These are phyloP conservation scores for Adelosebastes latens DNA, from an alignment of 2,797 vertebrate genomes.

Conservation along the genomic window DNA sequence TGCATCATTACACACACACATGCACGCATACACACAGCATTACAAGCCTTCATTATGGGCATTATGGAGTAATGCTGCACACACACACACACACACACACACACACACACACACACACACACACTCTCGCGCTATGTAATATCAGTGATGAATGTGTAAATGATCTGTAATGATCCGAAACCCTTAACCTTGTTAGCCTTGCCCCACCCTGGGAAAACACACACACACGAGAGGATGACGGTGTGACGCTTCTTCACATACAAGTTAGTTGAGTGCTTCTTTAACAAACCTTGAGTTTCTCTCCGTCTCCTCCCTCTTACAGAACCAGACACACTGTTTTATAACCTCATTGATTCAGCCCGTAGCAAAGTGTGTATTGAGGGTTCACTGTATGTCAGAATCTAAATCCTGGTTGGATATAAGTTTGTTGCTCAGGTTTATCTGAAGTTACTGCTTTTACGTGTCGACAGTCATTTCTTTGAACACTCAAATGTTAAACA, in stretches of 20 bases:
- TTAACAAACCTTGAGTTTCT: not conserved
- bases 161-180: constrained; percentile 79
- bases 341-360: too few relatives aligned
- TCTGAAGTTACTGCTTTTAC: not conserved
- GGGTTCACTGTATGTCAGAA: not conserved
- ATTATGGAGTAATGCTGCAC: constrained; percentile 15
- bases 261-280: not conserved
- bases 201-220: constrained; percentile 5
- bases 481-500: not conserved
- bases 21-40: constrained; percentile 9
- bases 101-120: not conserved
- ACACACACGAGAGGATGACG: not conserved
- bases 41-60: constrained; percentile 10
- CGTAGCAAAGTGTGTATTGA: too few relatives aligned
- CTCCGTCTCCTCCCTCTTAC: not conserved
- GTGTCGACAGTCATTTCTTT: not conserved
- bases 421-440: not conserved
- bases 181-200: constrained; percentile 32
- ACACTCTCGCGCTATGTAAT: constrained; percentile 1
- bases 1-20: constrained; percentile 28
- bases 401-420: not conserved
- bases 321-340: not conserved
- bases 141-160: constrained; percentile 87
- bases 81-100: not conserved
- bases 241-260: not conserved